Evolutionary conservation across 2,888 invertebrate species (phyloP), one percentile per base, ranked within the genome.

Genomic region (Nemotelus nigrinus): DNA sequence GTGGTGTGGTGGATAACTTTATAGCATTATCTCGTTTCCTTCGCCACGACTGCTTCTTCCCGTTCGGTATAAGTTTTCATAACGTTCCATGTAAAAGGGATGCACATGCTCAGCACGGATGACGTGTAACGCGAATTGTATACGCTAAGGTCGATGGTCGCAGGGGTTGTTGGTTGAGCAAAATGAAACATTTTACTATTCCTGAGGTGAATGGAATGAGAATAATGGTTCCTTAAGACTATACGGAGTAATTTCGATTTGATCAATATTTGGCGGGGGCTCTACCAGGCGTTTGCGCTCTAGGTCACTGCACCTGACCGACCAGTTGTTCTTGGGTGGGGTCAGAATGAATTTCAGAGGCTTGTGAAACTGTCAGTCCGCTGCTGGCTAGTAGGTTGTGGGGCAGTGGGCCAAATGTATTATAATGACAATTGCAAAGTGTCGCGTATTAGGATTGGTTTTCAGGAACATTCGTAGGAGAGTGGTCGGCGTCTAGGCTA

Each of bases 371-470:
- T n/a, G 45, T 65, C 65, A 2, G 65, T 65, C 65, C 47, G 65
- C 65, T 41, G 65, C 65, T 65, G 65, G 65, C 65, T 65, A 47
- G 65, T 10, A 8, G 63, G 63, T 65, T 45, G 47, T 65, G 70
- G 70, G 70, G 70, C 70, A 70, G 70, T 70, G 70, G 70, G 55
- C 53, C 70, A 70, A 53, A 68, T 55, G 55, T 70, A 44, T 70
- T 70, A 70, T 70, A 55, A 47, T 53, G 44, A 55, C 70, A 43
- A 68, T 39, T 68, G 6, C 65, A 25, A 65, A 65, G n/a, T 47
- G 50, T 50, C 8, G 6, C 50, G 63, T 43, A 63, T 63, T 63
- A 63, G 4, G 3, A 7, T 63, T 43, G 63, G 25, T 25, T 25
- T 25, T 25, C 25, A 7, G 6, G 50, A 7, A 50, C 10, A 65